These are phyloP conservation scores for Volucella inanis DNA, from an alignment of 2,888 invertebrate species.

Conservation along the genomic window DNA sequence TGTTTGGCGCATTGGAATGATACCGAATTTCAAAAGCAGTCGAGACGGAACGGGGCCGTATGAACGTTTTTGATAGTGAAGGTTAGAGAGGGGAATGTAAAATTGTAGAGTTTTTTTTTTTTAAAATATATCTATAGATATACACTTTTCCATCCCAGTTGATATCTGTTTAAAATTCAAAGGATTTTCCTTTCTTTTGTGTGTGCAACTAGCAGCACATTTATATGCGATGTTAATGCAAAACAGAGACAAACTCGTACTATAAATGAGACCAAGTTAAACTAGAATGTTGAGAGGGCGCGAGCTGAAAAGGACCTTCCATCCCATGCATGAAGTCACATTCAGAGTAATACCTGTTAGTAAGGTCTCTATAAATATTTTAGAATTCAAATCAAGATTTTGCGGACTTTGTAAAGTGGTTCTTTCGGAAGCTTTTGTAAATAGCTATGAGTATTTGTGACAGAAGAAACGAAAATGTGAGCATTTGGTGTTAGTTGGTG, in stretches of 20 bases:
- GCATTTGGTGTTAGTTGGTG: slow-evolving; percentile 68
- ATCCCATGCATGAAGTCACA: slow-evolving; percentile 60
- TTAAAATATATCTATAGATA: background rate
- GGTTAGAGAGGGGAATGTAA: slow-evolving; percentile 25
- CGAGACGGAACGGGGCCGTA: slow-evolving; percentile 63
- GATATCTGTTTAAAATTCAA: slow-evolving; percentile 74
- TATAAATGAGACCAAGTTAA: slow-evolving; percentile 56
- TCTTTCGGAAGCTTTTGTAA: slow-evolving; percentile 34
- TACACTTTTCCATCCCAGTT: slow-evolving; percentile 55
- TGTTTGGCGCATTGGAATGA: slow-evolving; percentile 77
- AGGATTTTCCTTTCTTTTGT: slow-evolving; percentile 73
- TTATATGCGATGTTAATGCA: slow-evolving; percentile 74
- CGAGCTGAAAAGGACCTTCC: slow-evolving; percentile 35
- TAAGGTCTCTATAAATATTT: slow-evolving; percentile 81
- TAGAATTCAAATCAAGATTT: slow-evolving; percentile 82
- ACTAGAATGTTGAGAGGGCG: background rate
- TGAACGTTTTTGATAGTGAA: slow-evolving; percentile 4
- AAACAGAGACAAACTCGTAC: slow-evolving; percentile 64
- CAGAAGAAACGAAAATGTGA: slow-evolving; percentile 60
- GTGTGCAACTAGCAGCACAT: slow-evolving; percentile 72
- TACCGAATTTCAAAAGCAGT: slow-evolving; percentile 66
- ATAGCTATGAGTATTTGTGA: slow-evolving; percentile 54
- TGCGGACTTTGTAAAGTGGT: slow-evolving; percentile 61
- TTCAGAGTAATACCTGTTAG: slow-evolving; percentile 63
- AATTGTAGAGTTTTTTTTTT: background rate